phyloP scores from a whole-genome alignment of 2,797 vertebrate species.

The Nyctibius grandis region DNA sequence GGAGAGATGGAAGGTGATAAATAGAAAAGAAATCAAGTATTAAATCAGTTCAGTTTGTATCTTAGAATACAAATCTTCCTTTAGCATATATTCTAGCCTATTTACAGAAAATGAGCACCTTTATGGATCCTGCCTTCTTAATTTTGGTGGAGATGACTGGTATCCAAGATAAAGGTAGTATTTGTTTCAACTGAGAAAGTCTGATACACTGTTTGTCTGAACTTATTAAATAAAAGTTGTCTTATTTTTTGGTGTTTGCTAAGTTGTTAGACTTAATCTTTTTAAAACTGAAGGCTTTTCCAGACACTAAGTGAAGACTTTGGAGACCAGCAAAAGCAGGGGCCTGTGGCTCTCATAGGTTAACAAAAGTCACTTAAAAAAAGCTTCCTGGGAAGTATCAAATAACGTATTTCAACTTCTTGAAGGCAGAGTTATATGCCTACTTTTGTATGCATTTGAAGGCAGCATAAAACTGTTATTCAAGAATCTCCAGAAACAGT shows the following conservation, averaged over 20 bases:
- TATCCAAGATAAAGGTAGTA: conserved; percentile 38
- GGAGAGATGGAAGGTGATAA: background rate
- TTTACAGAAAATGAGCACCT: background rate
- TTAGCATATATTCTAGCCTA: conserved; percentile 2
- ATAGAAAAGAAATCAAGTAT: background rate
- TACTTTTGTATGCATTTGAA: background rate
- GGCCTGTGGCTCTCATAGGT: background rate
- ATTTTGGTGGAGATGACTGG: background rate
- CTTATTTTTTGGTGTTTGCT: background rate
- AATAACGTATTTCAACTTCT: background rate
- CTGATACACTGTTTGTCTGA: conserved; percentile 3
- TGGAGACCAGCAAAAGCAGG: background rate
- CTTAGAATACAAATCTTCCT: background rate
- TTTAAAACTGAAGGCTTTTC: conserved; percentile 40
- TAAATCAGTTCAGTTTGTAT: background rate
- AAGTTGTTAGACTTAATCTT: conserved; percentile 17
- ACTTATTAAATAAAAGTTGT: background rate
- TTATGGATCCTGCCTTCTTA: background rate
- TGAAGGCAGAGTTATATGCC: background rate
- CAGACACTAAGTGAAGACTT: background rate
- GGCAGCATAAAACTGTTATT: background rate
- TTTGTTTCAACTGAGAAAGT: conserved; percentile 28
- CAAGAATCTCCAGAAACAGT: background rate
- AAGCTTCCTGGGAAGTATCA: background rate
- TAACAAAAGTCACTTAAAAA: background rate